phyloP scores from a whole-genome alignment of 2,113 vertebrate species.

The Atlantisia rogersi region DNA sequence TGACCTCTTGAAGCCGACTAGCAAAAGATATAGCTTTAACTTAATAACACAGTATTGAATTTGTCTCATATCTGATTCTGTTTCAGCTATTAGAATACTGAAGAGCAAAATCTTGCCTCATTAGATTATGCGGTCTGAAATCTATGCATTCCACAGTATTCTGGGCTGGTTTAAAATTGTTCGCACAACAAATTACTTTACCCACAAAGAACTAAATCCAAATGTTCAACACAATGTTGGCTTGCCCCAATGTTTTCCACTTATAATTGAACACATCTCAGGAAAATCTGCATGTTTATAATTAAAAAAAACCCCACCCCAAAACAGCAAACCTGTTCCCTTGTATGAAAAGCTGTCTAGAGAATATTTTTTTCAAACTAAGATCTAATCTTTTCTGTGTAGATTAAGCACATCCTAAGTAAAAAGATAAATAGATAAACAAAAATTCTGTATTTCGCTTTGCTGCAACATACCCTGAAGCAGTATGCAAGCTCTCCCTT shows the following conservation, averaged over 20 bases:
- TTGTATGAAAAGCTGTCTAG: conserved; percentile 26
- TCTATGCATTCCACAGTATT: conserved; percentile 60
- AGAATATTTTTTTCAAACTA: conserved; percentile 11
- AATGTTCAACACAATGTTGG: conserved; percentile 55
- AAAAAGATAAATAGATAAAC: conserved; percentile 30
- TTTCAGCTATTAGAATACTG: conserved; percentile 64
- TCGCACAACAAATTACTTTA: conserved; percentile 66
- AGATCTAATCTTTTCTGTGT: conserved; percentile 22
- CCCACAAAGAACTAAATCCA: conserved; percentile 58
- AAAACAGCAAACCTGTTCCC: not conserved
- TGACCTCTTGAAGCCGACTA: conserved; percentile 47
- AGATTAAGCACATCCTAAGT: conserved; percentile 34
- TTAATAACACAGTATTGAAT: conserved; percentile 67
- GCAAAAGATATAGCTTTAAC: conserved; percentile 44
- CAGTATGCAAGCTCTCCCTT: conserved; percentile 65
- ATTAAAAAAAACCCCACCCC: not conserved
- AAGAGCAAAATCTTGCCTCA: conserved; percentile 53
- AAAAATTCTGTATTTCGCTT: conserved; percentile 62
- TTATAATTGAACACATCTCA: conserved; percentile 54
- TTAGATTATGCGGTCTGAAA: conserved; percentile 67
- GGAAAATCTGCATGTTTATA: conserved; percentile 26
- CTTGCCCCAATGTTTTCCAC: conserved; percentile 44
- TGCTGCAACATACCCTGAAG: conserved; percentile 66
- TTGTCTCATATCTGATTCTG: conserved; percentile 60
- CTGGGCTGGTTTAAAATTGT: conserved; percentile 56